Evolutionary conservation across 2,888 invertebrate species (phyloP), one percentile per base, ranked within the genome.

Genomic region (Monochamus alternatus): DNA sequence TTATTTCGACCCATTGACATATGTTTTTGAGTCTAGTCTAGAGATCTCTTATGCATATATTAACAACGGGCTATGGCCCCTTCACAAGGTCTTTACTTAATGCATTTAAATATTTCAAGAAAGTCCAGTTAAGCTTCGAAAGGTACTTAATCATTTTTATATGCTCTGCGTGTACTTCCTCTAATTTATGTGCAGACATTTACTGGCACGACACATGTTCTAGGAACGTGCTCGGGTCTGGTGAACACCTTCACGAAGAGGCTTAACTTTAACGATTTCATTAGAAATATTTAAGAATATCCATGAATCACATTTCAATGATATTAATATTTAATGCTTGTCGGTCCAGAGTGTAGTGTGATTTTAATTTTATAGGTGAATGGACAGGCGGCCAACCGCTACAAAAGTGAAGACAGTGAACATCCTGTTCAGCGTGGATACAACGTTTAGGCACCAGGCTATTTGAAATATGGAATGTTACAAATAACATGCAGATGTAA

Each of bases 131-230:
- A 64, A n/a, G n/a, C 43, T 7, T 43, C 47, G 43, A 38, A 63
- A 14, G 47, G 47, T 47, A 22, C 4, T 10, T 38, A 30, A 30
- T 5, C 14, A 31, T 51, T 22, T 65, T 22, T n/a, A 44, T 65
- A 65, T 65, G 65, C 65, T 30, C 9, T 51, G 44, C 51, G 9
- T 47, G 43, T 43, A 44, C 44, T 51, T 65, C 14, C 30, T 31
- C 30, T 65, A 65, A 65, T 65, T 30, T 65, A 65, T 65, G 65
- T 51, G 47, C 47, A 65, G 51, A 65, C 65, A 30, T 51, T 38
- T 44, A 52, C 51, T 66, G 14, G 51, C 30, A n/a, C 52, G 66
- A 66, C 66, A 52, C 66, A 66, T 66, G 66, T 66, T 55, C 55
- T 38, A 66, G 66, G 66, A 55, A 55, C 66, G 66, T 66, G 66